Evolutionary conservation across 2,797 vertebrate genomes (phyloP).

Genomic region (Tapirus indicus): DNA sequence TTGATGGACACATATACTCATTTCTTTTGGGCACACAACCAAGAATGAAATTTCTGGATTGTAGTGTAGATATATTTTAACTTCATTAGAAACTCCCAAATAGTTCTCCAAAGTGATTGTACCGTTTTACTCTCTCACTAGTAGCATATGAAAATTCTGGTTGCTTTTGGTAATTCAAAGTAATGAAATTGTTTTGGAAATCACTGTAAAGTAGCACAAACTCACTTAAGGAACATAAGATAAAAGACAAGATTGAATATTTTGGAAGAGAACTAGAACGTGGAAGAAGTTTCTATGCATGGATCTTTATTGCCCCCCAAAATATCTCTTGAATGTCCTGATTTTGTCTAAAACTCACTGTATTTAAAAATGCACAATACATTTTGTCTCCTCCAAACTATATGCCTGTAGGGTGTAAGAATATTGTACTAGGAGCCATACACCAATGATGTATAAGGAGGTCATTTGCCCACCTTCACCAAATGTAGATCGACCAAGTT

Average conservation of each 20-base stretch:
- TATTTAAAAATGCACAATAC: not conserved
- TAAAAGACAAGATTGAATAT: not conserved
- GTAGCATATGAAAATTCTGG: not conserved
- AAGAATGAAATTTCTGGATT: not conserved
- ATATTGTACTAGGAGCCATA: not conserved
- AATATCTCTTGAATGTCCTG: not conserved
- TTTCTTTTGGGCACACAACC: not conserved
- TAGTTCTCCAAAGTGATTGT: not conserved
- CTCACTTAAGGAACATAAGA: not conserved
- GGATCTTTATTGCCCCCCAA: not conserved
- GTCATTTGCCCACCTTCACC: not conserved
- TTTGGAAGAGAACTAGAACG: slow-evolving; percentile 8
- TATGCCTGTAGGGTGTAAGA: not conserved
- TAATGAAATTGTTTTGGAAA: slow-evolving; percentile 15
- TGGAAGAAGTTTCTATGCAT: not conserved
- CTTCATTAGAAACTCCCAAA: slow-evolving; percentile 22
- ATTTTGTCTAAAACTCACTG: slow-evolving; percentile 2
- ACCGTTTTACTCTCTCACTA: not conserved
- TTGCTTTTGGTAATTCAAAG: not conserved
- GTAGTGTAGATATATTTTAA: not conserved
- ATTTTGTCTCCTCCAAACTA: not conserved
- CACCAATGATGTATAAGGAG: not conserved
- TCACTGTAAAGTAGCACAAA: not conserved
- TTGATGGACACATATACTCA: not conserved
- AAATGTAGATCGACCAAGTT: not conserved